Evolutionary conservation across 2,113 vertebrate species (phyloP), one percentile per base, ranked within the genome.

Genomic region (Tyto alba): DNA sequence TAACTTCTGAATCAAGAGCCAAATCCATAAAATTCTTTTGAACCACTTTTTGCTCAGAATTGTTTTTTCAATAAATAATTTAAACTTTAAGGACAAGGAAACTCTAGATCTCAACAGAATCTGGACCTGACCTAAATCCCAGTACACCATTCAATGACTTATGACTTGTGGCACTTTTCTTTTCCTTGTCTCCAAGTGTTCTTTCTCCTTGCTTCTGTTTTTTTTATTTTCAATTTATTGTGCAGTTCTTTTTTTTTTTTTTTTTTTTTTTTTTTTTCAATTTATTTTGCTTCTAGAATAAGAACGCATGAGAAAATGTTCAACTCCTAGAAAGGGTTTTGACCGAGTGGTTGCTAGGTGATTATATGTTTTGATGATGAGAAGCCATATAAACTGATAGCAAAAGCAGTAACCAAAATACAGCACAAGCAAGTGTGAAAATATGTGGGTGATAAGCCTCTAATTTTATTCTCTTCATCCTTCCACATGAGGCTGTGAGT

Each of bases 401-500:
- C 8, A 4, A 94, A 91, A 78, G 78, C 52, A 91, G 29, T 47
- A 89, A 82, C 85, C 62, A 82, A 95, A 95, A 83, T 66, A 66
- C 40, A 88, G 22, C 50, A 60, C 18, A 89, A 85, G 81, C 59
- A 96, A 76, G 85, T 96, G 88, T 88, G 85, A 94, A 96, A 91
- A 91, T 91, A 73, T 55, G 90, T 93, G 78, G 85, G 81, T 62
- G 59, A 76, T 63, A 11, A 89, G 63, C 41, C 82, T 95, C 88
- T 96, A 91, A 96, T 95, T 93, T 96, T 89, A 85, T 92, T 88
- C 63, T 88, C 22, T 64, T 93, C 50, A 62, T 93, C 76, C 63
- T 89, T 88, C 53, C 20, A 71, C 67, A 87, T 45, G 84, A 91
- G 53, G 22, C 59, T 82, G 22, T 89, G 67, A 92, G 68, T 85